These are phyloP conservation scores for Brachyhypopomus occidentalis DNA, from an alignment of 2,113 vertebrate genomes.

Conservation along the genomic window DNA sequence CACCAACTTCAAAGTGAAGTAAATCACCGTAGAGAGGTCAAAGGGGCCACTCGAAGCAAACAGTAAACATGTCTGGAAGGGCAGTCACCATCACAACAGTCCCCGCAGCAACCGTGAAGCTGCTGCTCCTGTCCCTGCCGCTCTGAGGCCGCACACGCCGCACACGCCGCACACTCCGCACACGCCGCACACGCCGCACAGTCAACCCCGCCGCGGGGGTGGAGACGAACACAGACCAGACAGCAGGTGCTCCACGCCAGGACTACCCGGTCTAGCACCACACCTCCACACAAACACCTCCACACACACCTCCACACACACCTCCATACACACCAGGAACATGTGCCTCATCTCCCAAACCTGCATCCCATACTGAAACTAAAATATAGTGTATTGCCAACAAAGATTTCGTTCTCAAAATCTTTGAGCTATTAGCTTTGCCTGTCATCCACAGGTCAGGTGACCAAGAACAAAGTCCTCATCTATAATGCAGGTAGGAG, in stretches of 20 bases:
- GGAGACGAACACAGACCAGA: slow-evolving; percentile 5
- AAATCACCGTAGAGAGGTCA: neutral
- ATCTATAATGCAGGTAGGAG: neutral
- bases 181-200: too few species aligned
- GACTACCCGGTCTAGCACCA: too few species aligned
- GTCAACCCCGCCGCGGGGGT: neutral
- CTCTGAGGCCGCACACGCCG: too few species aligned
- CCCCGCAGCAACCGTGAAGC: neutral
- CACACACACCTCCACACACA: too few species aligned
- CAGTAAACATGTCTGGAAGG: neutral
- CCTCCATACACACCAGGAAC: too few species aligned
- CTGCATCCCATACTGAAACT: too few species aligned
- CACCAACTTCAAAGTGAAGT: neutral
- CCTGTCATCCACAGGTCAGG: neutral
- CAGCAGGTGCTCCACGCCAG: neutral
- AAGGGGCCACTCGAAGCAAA: neutral
- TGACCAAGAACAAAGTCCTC: neutral
- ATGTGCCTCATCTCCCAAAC: too few species aligned
- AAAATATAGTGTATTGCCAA: neutral
- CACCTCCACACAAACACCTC: too few species aligned
- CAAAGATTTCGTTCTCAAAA: neutral
- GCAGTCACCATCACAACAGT: neutral
- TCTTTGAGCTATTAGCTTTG: neutral
- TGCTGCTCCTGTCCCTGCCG: neutral
- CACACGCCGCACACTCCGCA: too few species aligned